Percentiles rank a stretch among this genome's conserved stretches.
These are phyloP conservation scores for Idris sp. DNA, from an alignment of 1,140 invertebrate species.

Conservation along the genomic window DNA sequence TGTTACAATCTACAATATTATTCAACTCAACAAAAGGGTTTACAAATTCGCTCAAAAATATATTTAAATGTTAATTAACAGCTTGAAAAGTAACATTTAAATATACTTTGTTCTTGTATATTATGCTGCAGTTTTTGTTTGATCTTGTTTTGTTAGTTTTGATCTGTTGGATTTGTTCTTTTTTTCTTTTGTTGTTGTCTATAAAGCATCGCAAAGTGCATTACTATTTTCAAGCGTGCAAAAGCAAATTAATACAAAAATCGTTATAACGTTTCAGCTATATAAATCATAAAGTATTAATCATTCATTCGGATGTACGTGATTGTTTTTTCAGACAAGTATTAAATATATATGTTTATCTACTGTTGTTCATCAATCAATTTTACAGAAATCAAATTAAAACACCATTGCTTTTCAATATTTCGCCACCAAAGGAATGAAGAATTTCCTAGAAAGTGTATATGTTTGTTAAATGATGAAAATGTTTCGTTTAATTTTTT, in stretches of 20 bases:
- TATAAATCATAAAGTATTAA: conserved; percentile 35
- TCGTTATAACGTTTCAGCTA: conserved; percentile 42
- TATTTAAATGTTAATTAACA: no score
- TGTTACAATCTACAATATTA: no score
- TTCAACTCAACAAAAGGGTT: no score
- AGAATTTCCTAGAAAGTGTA: conserved; percentile 27
- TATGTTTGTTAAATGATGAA: conserved; percentile 6
- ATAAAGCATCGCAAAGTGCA: conserved; percentile 61
- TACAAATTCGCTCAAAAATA: no score
- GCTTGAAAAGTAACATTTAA: no score
- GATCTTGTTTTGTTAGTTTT: no score
- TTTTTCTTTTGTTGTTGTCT: no score
- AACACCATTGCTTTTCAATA: conserved; percentile 63
- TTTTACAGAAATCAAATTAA: conserved; percentile 37
- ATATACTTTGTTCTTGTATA: no score
- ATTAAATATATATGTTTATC: conserved; percentile 18
- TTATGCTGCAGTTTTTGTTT: no score
- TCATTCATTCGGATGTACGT: conserved; percentile 39
- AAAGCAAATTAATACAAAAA: conserved; percentile 60
- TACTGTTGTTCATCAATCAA: conserved; percentile 35
- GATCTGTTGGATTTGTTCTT: conserved; percentile 27
- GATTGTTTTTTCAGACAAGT: conserved; percentile 19
- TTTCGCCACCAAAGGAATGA: conserved; percentile 51
- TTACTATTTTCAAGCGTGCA: conserved; percentile 62
- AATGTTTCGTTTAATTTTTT: conserved; percentile 26